Conservation (phyloP, 2,888 invertebrate genomes). For the Steinernema carpocapsae region DNA sequence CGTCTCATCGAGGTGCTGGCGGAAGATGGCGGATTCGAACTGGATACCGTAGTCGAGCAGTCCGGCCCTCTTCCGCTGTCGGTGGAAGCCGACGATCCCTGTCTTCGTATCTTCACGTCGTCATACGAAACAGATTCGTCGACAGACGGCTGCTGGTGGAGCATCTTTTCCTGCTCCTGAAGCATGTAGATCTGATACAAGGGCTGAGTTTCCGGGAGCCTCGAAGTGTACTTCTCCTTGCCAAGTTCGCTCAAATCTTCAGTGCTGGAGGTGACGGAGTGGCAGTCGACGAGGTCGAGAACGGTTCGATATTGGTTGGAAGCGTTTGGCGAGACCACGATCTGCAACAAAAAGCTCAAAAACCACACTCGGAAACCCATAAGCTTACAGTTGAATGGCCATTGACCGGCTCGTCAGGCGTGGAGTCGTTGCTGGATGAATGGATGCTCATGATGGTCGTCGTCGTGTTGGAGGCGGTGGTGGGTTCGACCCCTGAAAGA, state of each 20-base stretch:
- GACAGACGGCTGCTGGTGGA: constrained; percentile 39
- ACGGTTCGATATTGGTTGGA: constrained; percentile 36
- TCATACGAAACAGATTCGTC: constrained; percentile 36
- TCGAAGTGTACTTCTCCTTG: constrained; percentile 44
- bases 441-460: not conserved
- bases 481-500: constrained; percentile 4
- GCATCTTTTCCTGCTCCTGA: constrained; percentile 54
- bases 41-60: constrained; percentile 50
- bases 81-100: constrained; percentile 59
- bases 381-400: not conserved
- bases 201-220: constrained; percentile 60
- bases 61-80: constrained; percentile 61
- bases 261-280: not conserved
- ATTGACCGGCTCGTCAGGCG: not conserved
- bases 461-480: not conserved
- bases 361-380: not conserved
- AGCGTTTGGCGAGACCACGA: not conserved
- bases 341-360: not conserved
- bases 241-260: constrained; percentile 18
- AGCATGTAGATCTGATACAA: constrained; percentile 65
- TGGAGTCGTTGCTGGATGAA: not conserved
- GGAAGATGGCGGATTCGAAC: constrained; percentile 42
- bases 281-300: constrained; percentile 36
- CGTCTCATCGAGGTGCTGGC: constrained; percentile 62
- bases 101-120: constrained; percentile 25